Conservation (phyloP, 2,888 invertebrate species). For the Molorchus minor region DNA sequence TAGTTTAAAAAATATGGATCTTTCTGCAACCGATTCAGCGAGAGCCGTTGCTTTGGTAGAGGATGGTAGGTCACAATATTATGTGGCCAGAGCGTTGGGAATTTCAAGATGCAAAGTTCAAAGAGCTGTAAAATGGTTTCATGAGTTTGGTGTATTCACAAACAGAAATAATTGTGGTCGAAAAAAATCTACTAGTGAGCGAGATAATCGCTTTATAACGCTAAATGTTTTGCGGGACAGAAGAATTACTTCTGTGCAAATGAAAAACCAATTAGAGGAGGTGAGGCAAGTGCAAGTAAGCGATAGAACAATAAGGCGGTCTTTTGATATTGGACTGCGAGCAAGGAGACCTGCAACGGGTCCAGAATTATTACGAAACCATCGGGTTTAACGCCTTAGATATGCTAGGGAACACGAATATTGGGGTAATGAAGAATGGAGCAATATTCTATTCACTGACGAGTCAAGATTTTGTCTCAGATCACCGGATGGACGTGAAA, state of each 20-base stretch:
- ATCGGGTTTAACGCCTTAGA: conserved; percentile 1
- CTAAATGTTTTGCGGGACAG: too few relatives aligned
- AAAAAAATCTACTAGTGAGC: conserved; percentile 5
- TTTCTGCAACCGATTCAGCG: neutral
- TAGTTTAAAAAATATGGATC: conserved; percentile 4
- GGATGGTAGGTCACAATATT: too few relatives aligned
- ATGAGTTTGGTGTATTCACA: conserved; percentile 1
- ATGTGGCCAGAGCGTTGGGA: neutral
- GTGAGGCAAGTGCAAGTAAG: conserved; percentile 4
- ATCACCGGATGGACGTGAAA: neutral
- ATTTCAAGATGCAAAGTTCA: conserved; percentile 5
- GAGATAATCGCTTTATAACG: conserved; percentile 4
- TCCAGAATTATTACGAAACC: neutral
- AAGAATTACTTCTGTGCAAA: conserved; percentile 2
- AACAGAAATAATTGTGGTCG: neutral
- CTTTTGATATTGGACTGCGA: too few relatives aligned
- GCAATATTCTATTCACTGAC: conserved; percentile 2
- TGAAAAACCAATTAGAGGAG: conserved; percentile 2
- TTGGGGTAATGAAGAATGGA: conserved; percentile 3
- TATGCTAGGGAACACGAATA: conserved; percentile 2
- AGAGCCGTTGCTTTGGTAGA: too few relatives aligned
- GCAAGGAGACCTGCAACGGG: too few relatives aligned
- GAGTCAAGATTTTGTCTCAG: conserved; percentile 5
- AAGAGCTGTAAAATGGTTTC: conserved; percentile 1
- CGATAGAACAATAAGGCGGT: neutral